Evolutionary conservation across 2,888 invertebrate genomes (phyloP), one percentile per base, ranked within the genome.

Genomic region (Drosophila emarginata): DNA sequence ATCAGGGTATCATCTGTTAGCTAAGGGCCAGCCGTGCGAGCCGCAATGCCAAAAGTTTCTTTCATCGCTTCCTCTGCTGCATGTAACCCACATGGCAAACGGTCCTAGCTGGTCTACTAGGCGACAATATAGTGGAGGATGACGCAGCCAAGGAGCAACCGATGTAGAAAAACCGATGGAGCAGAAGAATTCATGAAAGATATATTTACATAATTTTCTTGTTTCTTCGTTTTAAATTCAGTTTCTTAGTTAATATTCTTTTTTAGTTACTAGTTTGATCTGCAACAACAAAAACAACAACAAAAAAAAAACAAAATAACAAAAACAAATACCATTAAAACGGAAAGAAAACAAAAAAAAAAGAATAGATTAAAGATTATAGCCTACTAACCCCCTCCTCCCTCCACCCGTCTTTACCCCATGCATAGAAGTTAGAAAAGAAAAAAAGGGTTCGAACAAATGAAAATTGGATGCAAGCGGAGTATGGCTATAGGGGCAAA

Each of bases 1-100:
- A 92, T 80, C 92, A 92, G 89, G 91, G 92, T 82, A 92, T 91
- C 79, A 91, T 91, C 82, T 91, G 91, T 91, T 91, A 91, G 91
- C 91, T 91, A 91, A 91, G 88, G 90, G 91, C 90, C 89, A 89
- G 83, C 71, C 90, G 91, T 84, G 91, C 87, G 81, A 89, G 91
- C 77, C 91, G 90, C 80, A 91, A 91, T 90, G 91, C 91, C 91
- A 91, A 91, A 89, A 91, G 91, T 90, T 91, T 91, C 89, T 91
- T 91, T 89, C 89, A 91, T 80, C 90, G 91, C 76, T 91, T 91
- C 82, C 88, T 91, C 61, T 91, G 91, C 80, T 91, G 91, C 84
- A 91, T 91, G 91, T 91, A 91, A 83, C 75, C 79, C 72, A 70
- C 70, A 82, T 71, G 50, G 77, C 80, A 75, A 72, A 71, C 72